Conservation (phyloP, 2,888 invertebrate species). For the Tenodera sinensis region DNA sequence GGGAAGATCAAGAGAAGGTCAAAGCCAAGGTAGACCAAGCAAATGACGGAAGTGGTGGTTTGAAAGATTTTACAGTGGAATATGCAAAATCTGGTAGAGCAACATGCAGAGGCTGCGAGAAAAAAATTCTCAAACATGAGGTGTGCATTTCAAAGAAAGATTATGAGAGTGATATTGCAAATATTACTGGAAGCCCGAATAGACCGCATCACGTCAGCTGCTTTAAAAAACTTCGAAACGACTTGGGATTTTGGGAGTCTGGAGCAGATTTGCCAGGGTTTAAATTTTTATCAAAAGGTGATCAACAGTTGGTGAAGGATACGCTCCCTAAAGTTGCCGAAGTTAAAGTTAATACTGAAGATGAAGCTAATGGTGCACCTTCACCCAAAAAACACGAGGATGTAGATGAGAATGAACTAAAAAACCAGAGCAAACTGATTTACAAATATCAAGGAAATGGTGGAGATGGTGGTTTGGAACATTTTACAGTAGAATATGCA, state of each 20-base stretch:
- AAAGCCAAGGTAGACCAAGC: conserved; percentile 59
- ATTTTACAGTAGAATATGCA: conserved; percentile 79
- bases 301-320: conserved; percentile 60
- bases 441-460: conserved; percentile 62
- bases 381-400: conserved; percentile 64
- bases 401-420: conserved; percentile 48
- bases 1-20: conserved; percentile 80
- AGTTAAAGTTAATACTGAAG: conserved; percentile 35
- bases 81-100: conserved; percentile 84
- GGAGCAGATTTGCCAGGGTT: conserved; percentile 78
- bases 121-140: conserved; percentile 75
- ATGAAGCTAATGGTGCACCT: conserved; percentile 51
- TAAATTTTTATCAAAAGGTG: conserved; percentile 63
- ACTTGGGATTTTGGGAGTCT: conserved; percentile 67
- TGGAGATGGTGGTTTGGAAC: conserved; percentile 54
- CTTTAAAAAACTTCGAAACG: conserved; percentile 71
- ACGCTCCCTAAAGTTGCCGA: conserved; percentile 59
- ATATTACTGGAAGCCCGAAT: conserved; percentile 77
- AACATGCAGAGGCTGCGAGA: conserved; percentile 77
- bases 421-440: conserved; percentile 69
- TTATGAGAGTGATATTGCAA: conserved; percentile 75
- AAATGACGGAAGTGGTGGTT: conserved; percentile 37
- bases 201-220: conserved; percentile 91
- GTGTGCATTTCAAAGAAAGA: conserved; percentile 81
- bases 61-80: conserved; percentile 71